Percentiles rank a stretch among this genome's conserved stretches.
Conservation (phyloP, 2,888 invertebrate species). For the Drosophila testacea region DNA sequence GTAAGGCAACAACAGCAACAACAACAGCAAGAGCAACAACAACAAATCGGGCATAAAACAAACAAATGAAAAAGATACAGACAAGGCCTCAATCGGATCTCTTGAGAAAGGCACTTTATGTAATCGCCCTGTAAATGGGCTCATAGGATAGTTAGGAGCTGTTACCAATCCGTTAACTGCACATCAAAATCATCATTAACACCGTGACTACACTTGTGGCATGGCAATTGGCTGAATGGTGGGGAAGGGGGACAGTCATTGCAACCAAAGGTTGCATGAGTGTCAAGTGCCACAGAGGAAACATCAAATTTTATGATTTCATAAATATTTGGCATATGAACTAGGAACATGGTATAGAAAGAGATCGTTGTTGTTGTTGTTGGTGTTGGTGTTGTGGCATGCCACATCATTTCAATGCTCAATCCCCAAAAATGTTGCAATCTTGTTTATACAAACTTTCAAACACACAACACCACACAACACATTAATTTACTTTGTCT, state of each 20-base stretch:
- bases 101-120: slow-evolving; percentile 47
- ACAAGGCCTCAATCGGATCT: slow-evolving; percentile 15
- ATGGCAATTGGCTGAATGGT: neutral
- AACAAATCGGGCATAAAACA: slow-evolving; percentile 76
- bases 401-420: slow-evolving; percentile 30
- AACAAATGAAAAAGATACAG: slow-evolving; percentile 50
- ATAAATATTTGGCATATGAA: slow-evolving; percentile 79
- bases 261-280: slow-evolving; percentile 62
- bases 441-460: slow-evolving; percentile 73
- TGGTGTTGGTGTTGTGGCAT: slow-evolving; percentile 10
- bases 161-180: slow-evolving; percentile 78
- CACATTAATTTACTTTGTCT: slow-evolving; percentile 76
- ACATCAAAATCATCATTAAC: slow-evolving; percentile 81
- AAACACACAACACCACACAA: slow-evolving; percentile 46
- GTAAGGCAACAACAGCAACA: slow-evolving; percentile 63
- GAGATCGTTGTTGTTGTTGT: neutral
- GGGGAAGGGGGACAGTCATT: slow-evolving; percentile 20
- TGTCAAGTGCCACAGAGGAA: slow-evolving; percentile 82
- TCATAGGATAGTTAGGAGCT: slow-evolving; percentile 38
- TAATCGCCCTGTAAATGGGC: slow-evolving; percentile 55
- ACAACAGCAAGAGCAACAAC: slow-evolving; percentile 54
- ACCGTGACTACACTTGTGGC: slow-evolving; percentile 51
- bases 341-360: neutral
- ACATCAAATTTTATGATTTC: slow-evolving; percentile 85
- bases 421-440: slow-evolving; percentile 47